Evolutionary conservation across 2,797 vertebrate genomes (phyloP).

Genomic region (Lithobates sylvaticus): DNA sequence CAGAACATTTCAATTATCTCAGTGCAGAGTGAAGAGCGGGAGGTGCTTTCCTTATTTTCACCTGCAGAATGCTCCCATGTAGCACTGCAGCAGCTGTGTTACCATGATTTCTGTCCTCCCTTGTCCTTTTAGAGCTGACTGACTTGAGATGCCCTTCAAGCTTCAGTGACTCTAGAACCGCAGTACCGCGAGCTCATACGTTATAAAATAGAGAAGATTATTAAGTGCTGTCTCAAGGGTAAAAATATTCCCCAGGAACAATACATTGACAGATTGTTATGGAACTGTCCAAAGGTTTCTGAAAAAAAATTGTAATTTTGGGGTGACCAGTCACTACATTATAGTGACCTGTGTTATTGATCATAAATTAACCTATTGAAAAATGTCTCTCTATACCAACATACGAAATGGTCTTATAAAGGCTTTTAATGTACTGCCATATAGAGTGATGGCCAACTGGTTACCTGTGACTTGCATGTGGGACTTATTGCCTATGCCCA

Average conservation of each 20-base stretch:
- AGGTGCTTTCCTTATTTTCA: constrained; percentile 47
- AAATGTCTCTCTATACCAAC: background rate
- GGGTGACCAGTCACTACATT: constrained; percentile 6
- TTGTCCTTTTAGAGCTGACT: constrained; percentile 42
- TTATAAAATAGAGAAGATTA: constrained; percentile 54
- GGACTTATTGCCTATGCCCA: no score
- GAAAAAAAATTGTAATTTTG: background rate
- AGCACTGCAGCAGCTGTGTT: constrained; percentile 51
- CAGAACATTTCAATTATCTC: constrained; percentile 89
- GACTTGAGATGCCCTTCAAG: constrained; percentile 58
- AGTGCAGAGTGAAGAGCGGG: constrained; percentile 65
- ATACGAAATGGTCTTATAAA: background rate
- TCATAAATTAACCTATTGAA: background rate
- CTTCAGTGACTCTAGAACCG: constrained; percentile 41
- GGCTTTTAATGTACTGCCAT: background rate
- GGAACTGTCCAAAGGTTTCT: constrained; percentile 17
- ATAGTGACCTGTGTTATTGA: constrained; percentile 8
- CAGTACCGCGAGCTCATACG: constrained; percentile 40
- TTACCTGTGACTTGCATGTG: background rate
- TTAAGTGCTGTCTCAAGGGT: constrained; percentile 53
- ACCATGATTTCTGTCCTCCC: constrained; percentile 49
- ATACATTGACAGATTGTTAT: constrained; percentile 29
- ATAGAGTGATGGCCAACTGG: background rate
- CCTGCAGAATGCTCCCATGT: constrained; percentile 55
- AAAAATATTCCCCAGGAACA: constrained; percentile 38